These are phyloP conservation scores for Nomada ruficornis DNA, from an alignment of 2,888 invertebrate genomes.

Conservation along the genomic window DNA sequence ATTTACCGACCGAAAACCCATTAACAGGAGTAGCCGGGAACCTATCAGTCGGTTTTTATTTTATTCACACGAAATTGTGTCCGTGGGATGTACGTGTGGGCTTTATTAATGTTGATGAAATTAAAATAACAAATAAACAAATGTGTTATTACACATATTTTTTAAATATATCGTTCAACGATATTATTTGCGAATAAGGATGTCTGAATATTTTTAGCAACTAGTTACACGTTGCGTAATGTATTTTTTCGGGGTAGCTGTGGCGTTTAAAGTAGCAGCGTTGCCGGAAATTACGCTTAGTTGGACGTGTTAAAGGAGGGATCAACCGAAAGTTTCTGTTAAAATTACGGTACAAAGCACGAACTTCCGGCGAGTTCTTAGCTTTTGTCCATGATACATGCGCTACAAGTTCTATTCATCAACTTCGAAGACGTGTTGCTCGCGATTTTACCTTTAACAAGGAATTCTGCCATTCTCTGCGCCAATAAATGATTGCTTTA, in stretches of 20 bases:
- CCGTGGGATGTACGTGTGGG: too few species aligned
- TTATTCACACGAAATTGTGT: too few species aligned
- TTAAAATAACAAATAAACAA: too few species aligned
- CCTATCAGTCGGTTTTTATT: too few species aligned
- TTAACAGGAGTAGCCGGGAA: neutral
- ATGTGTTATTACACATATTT: too few species aligned
- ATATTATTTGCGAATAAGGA: too few species aligned
- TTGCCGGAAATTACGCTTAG: conserved; percentile 5
- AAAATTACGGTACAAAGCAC: conserved; percentile 24
- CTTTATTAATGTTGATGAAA: too few species aligned
- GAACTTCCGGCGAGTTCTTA: conserved; percentile 4
- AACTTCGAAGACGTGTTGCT: conserved; percentile 10
- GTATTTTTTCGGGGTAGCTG: too few species aligned
- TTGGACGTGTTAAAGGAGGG: conserved; percentile 6
- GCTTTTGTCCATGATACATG: conserved; percentile 26
- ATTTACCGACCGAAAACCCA: neutral
- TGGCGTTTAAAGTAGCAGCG: too few species aligned
- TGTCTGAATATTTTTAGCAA: too few species aligned
- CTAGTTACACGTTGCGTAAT: too few species aligned
- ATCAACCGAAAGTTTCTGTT: conserved; percentile 19
- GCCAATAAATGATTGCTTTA: conserved; percentile 5
- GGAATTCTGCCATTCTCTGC: neutral
- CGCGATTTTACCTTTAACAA: conserved; percentile 13
- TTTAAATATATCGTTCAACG: too few species aligned
- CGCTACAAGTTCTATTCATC: conserved; percentile 15